Evolutionary conservation across 2,797 vertebrate species (phyloP), one percentile per base, ranked within the genome.

Genomic region (Danio kyathit): DNA sequence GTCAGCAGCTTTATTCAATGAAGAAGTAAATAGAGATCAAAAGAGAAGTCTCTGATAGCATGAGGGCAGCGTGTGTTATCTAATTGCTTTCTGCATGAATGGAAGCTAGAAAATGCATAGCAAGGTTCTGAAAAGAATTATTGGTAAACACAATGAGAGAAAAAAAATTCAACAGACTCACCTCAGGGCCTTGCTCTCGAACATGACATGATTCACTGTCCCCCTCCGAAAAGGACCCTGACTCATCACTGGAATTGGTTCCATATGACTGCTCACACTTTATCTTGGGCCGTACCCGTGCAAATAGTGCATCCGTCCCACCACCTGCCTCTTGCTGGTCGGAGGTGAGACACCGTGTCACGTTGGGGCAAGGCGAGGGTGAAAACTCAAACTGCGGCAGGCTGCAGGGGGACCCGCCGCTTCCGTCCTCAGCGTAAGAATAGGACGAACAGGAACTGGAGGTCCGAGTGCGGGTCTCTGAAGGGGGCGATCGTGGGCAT

Each of bases 261-360:
- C 96, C 97, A 41, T 99, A 99, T 66, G 97, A 97, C 94, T 97
- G 97, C 96, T 99, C 98, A 89, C 97, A 98, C 95, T 99, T 99
- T 93, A 99, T 99, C 90, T 98, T 97, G 92, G 97, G 96, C 83
- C 96, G 95, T 88, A 93, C 96, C 19, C 95, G 95, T 91, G 89
- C 94, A 85, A 96, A 98, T 88, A 97, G 90, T 73, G 93, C 90
- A n/a, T 98, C 97, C 59, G 93, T 96, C 72, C 93, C 96, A 81
- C 95, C 93, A 75, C 95, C 93, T 16, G 94, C 93, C 16, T 98
- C 98, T 91, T 97, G 97, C 89, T 96, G 96, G 88, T 98, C 97
- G 1, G 92, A 90, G 3, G 95, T 94, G 90, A 96, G 95, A 93
- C 97, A 97, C 71, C 96, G 95, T 74, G 96, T 94, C 89, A 95